phyloP scores from a whole-genome alignment of 2,797 vertebrate species.

The Myotis planiceps region DNA sequence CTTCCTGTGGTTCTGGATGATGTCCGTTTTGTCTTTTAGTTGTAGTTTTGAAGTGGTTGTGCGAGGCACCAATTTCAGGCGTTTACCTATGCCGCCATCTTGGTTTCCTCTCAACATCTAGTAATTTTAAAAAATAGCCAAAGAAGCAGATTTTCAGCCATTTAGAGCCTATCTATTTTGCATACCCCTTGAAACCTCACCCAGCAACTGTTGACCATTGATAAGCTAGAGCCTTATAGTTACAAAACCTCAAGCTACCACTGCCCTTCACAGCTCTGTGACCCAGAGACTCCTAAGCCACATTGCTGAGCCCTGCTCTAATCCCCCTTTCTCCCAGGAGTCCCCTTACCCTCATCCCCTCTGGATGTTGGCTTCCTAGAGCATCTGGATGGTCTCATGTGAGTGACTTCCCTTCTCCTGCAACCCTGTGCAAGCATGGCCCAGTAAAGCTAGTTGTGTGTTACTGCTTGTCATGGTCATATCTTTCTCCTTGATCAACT shows the following conservation, averaged over 20 bases:
- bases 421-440: neutral
- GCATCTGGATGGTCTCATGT: neutral
- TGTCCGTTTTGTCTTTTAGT: too few species aligned
- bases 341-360: neutral
- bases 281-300: neutral
- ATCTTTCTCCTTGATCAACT: neutral
- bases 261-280: neutral
- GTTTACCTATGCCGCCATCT: too few species aligned
- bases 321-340: neutral
- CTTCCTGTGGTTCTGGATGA: too few species aligned
- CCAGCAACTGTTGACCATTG: neutral
- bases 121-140: neutral
- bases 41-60: too few species aligned
- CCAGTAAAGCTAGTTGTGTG: neutral
- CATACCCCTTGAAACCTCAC: neutral
- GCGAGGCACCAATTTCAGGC: too few species aligned
- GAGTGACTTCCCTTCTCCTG: neutral
- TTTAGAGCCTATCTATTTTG: neutral
- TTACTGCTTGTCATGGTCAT: neutral
- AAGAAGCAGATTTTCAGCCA: neutral
- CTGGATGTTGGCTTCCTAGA: neutral
- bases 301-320: accelerated
- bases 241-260: neutral
- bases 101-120: neutral
- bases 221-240: neutral